phyloP scores from a whole-genome alignment of 2,113 vertebrate genomes.

The Phyllopteryx taeniolatus region DNA sequence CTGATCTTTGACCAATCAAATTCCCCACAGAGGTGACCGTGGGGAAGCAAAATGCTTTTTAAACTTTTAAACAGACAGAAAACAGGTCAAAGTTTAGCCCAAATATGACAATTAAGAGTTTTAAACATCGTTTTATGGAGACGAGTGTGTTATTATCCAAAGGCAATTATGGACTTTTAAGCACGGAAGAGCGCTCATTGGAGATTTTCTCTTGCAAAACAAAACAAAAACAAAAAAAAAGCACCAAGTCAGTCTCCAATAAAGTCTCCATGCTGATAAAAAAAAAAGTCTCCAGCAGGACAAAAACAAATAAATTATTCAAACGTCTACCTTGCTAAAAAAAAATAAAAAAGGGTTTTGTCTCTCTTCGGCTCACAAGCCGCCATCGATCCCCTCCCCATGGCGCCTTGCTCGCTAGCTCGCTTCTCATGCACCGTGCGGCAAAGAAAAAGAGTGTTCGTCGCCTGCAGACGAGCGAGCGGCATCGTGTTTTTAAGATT shows the following conservation, averaged over 20 bases:
- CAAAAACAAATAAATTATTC: slow-evolving; percentile 58
- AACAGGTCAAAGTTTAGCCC: background rate
- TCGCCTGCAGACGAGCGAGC: background rate
- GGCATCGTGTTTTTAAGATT: slow-evolving; percentile 7
- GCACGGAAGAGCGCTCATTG: background rate
- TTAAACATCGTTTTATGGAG: background rate
- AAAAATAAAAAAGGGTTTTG: slow-evolving; percentile 1
- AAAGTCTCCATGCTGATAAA: slow-evolving; percentile 30
- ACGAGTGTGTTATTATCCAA: background rate
- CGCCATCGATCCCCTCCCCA: background rate
- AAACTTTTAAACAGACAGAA: background rate
- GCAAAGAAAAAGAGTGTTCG: background rate
- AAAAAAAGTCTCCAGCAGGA: slow-evolving; percentile 18
- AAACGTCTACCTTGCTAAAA: slow-evolving; percentile 47
- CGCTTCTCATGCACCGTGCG: background rate
- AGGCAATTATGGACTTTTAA: slow-evolving; percentile 22
- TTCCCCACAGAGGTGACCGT: background rate
- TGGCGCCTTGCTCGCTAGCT: background rate
- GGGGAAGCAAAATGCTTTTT: background rate
- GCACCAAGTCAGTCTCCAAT: background rate
- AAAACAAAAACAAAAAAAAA: background rate
- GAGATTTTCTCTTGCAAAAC: background rate
- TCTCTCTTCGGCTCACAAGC: background rate
- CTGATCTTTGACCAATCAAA: background rate
- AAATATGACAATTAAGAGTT: background rate